These are phyloP conservation scores for Dryocosmus kuriphilus DNA, from an alignment of 2,888 invertebrate species.

Conservation along the genomic window DNA sequence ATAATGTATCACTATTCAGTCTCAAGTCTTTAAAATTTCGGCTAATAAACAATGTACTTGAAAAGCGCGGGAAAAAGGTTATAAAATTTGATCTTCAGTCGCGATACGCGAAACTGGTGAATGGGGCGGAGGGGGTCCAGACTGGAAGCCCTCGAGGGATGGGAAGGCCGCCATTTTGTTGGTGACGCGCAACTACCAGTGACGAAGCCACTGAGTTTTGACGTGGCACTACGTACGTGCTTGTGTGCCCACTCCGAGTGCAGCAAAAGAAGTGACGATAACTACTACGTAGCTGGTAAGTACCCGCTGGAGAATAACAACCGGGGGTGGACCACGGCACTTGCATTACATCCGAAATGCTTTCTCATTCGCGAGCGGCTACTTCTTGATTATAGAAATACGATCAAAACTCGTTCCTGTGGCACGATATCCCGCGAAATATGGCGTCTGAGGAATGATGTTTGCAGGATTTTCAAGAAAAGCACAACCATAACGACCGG, in stretches of 20 bases:
- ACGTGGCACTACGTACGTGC: constrained; percentile 96
- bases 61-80: background rate
- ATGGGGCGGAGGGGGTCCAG: constrained; percentile 38
- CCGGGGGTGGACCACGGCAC: constrained; percentile 79
- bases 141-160: constrained; percentile 38
- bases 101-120: background rate
- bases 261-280: constrained; percentile 95
- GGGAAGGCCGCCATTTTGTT: constrained; percentile 59
- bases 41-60: background rate
- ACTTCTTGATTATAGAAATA: constrained; percentile 53
- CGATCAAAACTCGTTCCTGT: constrained; percentile 59
- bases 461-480: constrained; percentile 77
- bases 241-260: constrained; percentile 95
- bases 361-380: constrained; percentile 55
- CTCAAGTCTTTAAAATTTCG: background rate
- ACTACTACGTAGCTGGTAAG: constrained; percentile 96
- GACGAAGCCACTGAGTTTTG: constrained; percentile 92
- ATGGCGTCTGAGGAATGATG: constrained; percentile 69
- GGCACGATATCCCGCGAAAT: constrained; percentile 66
- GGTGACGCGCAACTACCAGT: constrained; percentile 89
- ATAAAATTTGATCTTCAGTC: background rate
- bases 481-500: constrained; percentile 58
- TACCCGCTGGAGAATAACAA: constrained; percentile 83
- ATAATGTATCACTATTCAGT: background rate
- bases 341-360: constrained; percentile 59